Evolutionary conservation across 2,113 vertebrate species (phyloP), one percentile per base, ranked within the genome.

Genomic region (Rhabdomys dilectus): DNA sequence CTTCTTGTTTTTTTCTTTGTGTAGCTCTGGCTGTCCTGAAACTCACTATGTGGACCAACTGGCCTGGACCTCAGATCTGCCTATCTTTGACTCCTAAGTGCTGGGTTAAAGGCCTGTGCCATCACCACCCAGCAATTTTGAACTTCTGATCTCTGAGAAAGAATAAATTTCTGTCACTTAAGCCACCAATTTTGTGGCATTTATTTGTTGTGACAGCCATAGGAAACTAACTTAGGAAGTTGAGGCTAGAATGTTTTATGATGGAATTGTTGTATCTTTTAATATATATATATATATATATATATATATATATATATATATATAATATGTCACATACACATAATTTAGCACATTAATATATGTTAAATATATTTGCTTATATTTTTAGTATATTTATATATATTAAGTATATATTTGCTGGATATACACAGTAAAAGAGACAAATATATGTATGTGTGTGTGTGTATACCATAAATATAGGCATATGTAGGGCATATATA

Each of bases 141-240:
- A 62, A 68, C 10, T 64, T 96, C 17, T 88, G 31, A 56, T 70
- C 66, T 70, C n/a, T 72, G 81, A n/a, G 53, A 45, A 13, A 77
- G 31, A 93, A 80, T 60, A 89, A 10, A 66, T 73, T 89, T 77
- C 48, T 86, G 2, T 72, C 93, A 45, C 89, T 84, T 91, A 94
- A 92, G 51, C 7, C 51, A 82, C n/a, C 75, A 48, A 62, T 31
- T 87, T 90, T 87, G 42, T 92, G 80, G 53, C 89, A 29, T 70
- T 70, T 62, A 66, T 73, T 88, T 97, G 7, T 73, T 90, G 68
- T 12, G 66, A 7, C 10, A 70, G 8, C 34, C 64, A 80, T 39
- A 68, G 42, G 64, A 85, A 88, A 80, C 53, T 42, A 92, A 82
- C 26, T 29, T 13, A 92, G 34, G 51, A 36, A 42, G n/a, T 21